These are phyloP conservation scores for Druon quercuslanigerum DNA, from an alignment of 1,140 invertebrate species.

Conservation along the genomic window DNA sequence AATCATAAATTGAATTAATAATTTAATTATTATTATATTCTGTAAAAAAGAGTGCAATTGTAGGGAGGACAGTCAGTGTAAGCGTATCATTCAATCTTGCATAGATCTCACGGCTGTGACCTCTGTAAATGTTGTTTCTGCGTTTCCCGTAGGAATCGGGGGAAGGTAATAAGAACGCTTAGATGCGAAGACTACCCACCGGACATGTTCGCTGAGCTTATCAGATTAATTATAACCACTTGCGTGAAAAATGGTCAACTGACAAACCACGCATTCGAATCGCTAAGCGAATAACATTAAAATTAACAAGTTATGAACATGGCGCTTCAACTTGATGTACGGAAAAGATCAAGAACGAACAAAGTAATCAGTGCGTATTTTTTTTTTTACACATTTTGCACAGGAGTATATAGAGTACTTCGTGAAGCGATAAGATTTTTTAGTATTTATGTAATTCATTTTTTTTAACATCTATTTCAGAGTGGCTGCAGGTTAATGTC, in stretches of 20 bases:
- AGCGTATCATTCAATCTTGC: slow-evolving; percentile 66
- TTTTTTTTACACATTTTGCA: slow-evolving; percentile 24
- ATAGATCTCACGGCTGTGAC: slow-evolving; percentile 70
- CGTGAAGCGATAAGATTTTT: not conserved
- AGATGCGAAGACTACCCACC: slow-evolving; percentile 45
- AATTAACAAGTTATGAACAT: slow-evolving; percentile 38
- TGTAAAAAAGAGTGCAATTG: not conserved
- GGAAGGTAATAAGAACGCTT: slow-evolving; percentile 63
- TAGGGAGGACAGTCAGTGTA: slow-evolving; percentile 53
- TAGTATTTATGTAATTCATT: slow-evolving; percentile 14
- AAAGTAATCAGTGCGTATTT: not conserved
- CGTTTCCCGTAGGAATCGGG: slow-evolving; percentile 50
- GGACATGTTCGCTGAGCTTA: slow-evolving; percentile 53
- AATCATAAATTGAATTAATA: not conserved
- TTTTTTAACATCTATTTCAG: slow-evolving; percentile 3
- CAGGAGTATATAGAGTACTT: not conserved
- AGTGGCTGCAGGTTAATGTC: slow-evolving; percentile 9
- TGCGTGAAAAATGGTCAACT: slow-evolving; percentile 41
- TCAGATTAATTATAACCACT: slow-evolving; percentile 54
- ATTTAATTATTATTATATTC: not conserved
- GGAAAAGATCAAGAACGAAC: not conserved
- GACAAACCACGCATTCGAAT: slow-evolving; percentile 33
- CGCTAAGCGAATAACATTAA: slow-evolving; percentile 35
- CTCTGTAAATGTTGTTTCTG: slow-evolving; percentile 63
- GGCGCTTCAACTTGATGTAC: not conserved